These are phyloP conservation scores for Corythornis cristatus DNA, from an alignment of 2,113 vertebrate genomes.

Conservation along the genomic window DNA sequence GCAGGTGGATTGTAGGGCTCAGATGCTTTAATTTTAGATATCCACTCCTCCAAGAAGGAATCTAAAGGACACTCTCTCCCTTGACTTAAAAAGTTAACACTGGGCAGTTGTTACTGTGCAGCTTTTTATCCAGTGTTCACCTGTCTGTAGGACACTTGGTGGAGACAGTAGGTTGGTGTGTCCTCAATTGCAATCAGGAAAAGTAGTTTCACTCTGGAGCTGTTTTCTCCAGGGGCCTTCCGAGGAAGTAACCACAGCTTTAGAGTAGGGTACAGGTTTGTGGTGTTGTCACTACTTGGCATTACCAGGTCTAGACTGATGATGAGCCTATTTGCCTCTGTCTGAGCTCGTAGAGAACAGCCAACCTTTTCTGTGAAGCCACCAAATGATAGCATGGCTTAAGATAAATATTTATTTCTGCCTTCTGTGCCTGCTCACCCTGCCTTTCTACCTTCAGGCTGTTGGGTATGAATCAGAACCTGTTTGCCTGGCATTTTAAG, in stretches of 20 bases:
- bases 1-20: neutral
- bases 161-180: neutral
- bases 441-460: neutral
- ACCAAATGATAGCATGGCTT: constrained; percentile 10
- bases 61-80: neutral
- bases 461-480: constrained; percentile 33
- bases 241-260: neutral
- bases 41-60: neutral
- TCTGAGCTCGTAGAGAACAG: neutral
- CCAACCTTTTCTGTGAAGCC: neutral
- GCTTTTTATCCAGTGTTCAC: neutral
- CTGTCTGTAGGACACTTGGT: neutral
- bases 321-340: constrained; percentile 35
- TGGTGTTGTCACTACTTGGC: neutral
- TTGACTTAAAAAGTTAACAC: neutral
- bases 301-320: constrained; percentile 32
- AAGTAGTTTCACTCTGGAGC: neutral
- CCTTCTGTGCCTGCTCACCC: neutral
- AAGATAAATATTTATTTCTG: constrained; percentile 54
- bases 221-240: neutral
- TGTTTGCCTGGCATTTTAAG: constrained; percentile 54
- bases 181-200: neutral
- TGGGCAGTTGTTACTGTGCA: neutral
- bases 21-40: neutral
- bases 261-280: neutral